Conservation (phyloP, 1,140 invertebrate genomes). For the Drosophila willistoni region DNA sequence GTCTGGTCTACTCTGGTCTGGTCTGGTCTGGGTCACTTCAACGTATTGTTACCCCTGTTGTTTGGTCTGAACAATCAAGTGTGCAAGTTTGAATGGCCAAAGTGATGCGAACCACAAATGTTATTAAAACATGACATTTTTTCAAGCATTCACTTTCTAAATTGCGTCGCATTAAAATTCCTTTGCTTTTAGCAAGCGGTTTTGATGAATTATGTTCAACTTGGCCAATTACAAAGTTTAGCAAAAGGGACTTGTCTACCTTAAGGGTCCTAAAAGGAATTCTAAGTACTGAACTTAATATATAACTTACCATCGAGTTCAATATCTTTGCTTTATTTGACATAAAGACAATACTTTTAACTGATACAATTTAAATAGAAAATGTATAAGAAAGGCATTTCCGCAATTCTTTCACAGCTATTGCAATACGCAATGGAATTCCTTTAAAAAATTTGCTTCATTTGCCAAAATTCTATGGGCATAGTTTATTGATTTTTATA, state of each 20-base stretch:
- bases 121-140: constrained; percentile 51
- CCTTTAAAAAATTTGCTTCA: too few relatives aligned
- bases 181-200: neutral
- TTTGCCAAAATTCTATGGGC: too few relatives aligned
- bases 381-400: too few relatives aligned
- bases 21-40: neutral
- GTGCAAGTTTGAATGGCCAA: constrained; percentile 65
- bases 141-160: constrained; percentile 18
- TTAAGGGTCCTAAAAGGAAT: too few relatives aligned
- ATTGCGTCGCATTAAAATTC: constrained; percentile 1
- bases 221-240: neutral
- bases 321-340: too few relatives aligned
- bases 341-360: too few relatives aligned
- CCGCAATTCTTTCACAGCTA: too few relatives aligned
- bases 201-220: neutral
- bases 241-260: neutral
- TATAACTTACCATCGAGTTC: too few relatives aligned
- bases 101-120: constrained; percentile 38
- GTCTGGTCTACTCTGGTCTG: neutral
- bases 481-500: too few relatives aligned
- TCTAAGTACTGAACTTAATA: too few relatives aligned
- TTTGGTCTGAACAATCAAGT: constrained; percentile 62
- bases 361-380: too few relatives aligned
- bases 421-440: too few relatives aligned
- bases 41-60: constrained; percentile 1